These are phyloP conservation scores for Lasius platythorax DNA, from an alignment of 2,888 invertebrate genomes.

Conservation along the genomic window DNA sequence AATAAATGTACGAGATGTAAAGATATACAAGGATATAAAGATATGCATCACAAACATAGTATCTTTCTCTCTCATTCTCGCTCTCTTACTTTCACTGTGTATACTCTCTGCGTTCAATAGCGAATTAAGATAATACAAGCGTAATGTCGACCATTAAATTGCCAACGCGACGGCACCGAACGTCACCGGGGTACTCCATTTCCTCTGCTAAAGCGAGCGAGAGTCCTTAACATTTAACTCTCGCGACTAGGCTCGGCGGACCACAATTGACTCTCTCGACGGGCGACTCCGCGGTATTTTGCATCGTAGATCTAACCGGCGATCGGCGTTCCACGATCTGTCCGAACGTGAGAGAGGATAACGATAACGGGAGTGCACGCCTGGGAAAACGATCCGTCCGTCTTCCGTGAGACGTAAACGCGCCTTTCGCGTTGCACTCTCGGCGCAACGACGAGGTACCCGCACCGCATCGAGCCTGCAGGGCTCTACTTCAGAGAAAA, in stretches of 20 bases:
- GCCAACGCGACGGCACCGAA: neutral
- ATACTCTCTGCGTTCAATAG: neutral
- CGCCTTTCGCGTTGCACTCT: constrained; percentile 17
- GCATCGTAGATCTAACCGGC: constrained; percentile 53
- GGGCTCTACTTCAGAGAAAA: neutral
- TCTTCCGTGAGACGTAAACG: constrained; percentile 60
- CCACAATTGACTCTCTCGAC: constrained; percentile 51
- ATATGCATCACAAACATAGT: neutral
- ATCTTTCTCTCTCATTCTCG: neutral
- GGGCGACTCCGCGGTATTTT: constrained; percentile 61
- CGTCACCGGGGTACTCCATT: constrained; percentile 12
- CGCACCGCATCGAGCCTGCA: neutral
- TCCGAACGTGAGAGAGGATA: constrained; percentile 75
- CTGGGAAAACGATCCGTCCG: constrained; percentile 76
- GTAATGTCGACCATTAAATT: neutral
- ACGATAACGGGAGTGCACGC: constrained; percentile 77
- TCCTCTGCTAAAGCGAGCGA: constrained; percentile 1
- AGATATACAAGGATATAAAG: neutral
- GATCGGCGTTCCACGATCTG: constrained; percentile 69
- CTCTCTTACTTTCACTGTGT: neutral
- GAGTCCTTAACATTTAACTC: constrained; percentile 38
- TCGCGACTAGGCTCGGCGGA: constrained; percentile 4
- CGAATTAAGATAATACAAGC: constrained; percentile 10
- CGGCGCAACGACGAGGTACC: neutral
- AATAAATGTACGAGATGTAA: neutral